Base-by-base conservation (phyloP, 1,140 invertebrate species). In the Brachionus manjavacas region DNA sequence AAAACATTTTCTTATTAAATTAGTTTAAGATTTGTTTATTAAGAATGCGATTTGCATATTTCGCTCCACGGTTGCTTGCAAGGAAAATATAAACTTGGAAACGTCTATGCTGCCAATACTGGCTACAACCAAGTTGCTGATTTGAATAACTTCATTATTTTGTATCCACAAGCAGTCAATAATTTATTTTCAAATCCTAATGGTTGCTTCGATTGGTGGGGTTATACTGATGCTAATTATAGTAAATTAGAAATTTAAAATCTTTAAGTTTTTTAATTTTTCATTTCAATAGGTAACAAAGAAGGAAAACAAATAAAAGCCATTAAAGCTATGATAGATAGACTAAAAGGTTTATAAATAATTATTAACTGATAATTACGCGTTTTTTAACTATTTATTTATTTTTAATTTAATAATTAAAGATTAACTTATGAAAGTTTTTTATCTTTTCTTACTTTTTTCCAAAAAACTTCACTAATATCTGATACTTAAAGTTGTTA, bases 171-270 rank as follows among this genome's bases (percentile, higher is more conserved):
- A 86, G 87, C 86, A 7, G 85, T 86, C 9, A 39, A 31, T 0
- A 85, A 80, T 60, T 12, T 83, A 4, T 41, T 60, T 12, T 8
- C 79, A 11, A 90, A 90, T 85, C 87, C 87, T 14, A 85, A 88
- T 11, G 88, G 88, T 7, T 90, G 90, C 85, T 90, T 88, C 88
- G 89, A 90, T 72, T 90, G 89, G 89, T 90, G 86, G 86, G 88
- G 87, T 7, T 88, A 88, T 74, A 87, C 87, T 3, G 86, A 86
- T 14, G 9, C 74, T 14, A 74, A 85, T n/a, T 88, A 86, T 76
- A 87, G 87, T 88, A 85, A 85, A 85, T 68, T n/a, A 11, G 31
- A 84, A 35, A 80, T 23, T 7, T 52, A 16, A 31, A 31, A 9
- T 49, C 28, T 46, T 12, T 3, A 46, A 46, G 3, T 46, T 12